phyloP scores from a whole-genome alignment of 2,888 invertebrate genomes.

The Rhodophaea formosa region DNA sequence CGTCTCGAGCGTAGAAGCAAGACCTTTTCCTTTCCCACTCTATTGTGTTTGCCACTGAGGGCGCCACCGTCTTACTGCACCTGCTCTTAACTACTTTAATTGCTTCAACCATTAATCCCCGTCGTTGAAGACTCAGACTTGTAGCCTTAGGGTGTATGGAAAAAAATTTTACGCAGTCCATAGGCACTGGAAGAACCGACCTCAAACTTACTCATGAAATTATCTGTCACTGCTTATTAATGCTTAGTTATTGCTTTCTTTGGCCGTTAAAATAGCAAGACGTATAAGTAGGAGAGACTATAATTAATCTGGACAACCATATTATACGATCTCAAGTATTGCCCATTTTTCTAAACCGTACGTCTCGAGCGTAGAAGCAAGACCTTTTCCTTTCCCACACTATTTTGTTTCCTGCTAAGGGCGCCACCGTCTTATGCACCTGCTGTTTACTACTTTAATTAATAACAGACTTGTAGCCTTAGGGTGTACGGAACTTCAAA shows the following conservation, averaged over 20 bases:
- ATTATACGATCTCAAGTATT: no score
- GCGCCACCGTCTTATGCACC: slow-evolving; percentile 59
- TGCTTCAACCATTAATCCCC: slow-evolving; percentile 70
- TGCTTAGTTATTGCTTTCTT: no score
- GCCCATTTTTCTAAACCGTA: slow-evolving; percentile 26
- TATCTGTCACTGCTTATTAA: no score
- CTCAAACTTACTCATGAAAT: slow-evolving; percentile 5
- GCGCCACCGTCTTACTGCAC: slow-evolving; percentile 58
- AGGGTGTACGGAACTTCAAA: slow-evolving; percentile 28
- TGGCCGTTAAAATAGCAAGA: no score
- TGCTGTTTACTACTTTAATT: slow-evolving; percentile 76
- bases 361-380: slow-evolving; percentile 39
- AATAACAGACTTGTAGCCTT: slow-evolving; percentile 49
- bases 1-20: slow-evolving; percentile 39
- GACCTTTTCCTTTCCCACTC: slow-evolving; percentile 55
- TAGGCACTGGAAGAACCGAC: not conserved
- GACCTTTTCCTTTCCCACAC: slow-evolving; percentile 55
- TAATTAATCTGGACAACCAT: no score
- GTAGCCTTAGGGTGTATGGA: slow-evolving; percentile 39
- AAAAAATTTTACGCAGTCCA: slow-evolving; percentile 16
- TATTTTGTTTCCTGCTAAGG: slow-evolving; percentile 56
- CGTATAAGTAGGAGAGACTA: no score
- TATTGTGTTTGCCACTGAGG: slow-evolving; percentile 58
- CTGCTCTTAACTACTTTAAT: slow-evolving; percentile 76
- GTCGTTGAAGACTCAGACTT: slow-evolving; percentile 58